Conservation (phyloP, 2,113 vertebrate genomes). For the Elephantulus edwardii region DNA sequence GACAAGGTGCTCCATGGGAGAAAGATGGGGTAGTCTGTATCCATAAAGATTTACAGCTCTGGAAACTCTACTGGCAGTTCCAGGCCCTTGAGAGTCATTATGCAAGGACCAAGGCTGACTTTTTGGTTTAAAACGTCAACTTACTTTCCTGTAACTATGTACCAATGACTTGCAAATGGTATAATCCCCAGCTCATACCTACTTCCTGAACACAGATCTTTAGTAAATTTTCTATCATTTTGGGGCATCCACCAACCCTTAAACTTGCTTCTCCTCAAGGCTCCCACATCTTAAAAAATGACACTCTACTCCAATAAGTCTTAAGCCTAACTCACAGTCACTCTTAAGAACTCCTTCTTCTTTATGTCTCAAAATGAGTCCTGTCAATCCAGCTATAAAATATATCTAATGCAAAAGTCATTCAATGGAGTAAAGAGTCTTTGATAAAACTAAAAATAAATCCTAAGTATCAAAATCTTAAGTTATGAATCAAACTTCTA, state of each 20-base stretch:
- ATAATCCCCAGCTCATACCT: no score
- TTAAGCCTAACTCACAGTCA: background rate
- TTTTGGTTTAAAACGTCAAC: no score
- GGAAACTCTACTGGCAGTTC: no score
- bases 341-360: background rate
- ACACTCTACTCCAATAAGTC: background rate
- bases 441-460: background rate
- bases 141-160: no score
- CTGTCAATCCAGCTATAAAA: background rate
- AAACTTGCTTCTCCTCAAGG: background rate
- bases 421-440: background rate
- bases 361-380: background rate
- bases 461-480: slow-evolving; percentile 18
- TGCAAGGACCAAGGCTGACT: no score
- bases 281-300: background rate
- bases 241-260: background rate
- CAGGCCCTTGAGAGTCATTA: no score
- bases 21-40: no score
- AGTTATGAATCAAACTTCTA: background rate
- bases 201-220: background rate
- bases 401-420: background rate
- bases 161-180: no score
- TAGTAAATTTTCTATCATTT: no score
- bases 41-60: no score
- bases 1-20: no score